Conservation (phyloP, 1,140 invertebrate genomes). For the Drosophila hydei region DNA sequence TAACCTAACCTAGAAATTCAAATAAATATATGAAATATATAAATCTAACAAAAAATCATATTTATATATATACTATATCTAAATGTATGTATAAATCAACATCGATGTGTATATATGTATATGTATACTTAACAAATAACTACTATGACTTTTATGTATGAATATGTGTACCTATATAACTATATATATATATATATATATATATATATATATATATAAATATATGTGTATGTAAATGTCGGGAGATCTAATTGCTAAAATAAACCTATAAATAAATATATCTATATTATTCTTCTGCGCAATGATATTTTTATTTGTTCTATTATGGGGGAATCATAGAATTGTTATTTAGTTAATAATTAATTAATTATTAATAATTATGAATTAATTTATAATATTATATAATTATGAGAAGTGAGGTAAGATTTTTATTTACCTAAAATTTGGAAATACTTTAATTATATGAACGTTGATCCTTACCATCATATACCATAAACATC, state of each 20-base stretch:
- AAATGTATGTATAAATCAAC: slow-evolving; percentile 18
- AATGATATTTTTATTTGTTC: slow-evolving; percentile 14
- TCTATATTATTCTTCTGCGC: slow-evolving; percentile 33
- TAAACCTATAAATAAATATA: slow-evolving; percentile 46
- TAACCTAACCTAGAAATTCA: slow-evolving; percentile 10
- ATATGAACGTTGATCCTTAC: too few species aligned
- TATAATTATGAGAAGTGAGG: too few species aligned
- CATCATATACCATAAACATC: too few species aligned
- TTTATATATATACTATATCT: slow-evolving; percentile 1
- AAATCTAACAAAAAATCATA: slow-evolving; percentile 2
- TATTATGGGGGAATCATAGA: background rate
- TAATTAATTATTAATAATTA: too few species aligned
- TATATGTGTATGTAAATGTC: slow-evolving; percentile 9
- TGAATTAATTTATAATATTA: too few species aligned
- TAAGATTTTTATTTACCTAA: too few species aligned
- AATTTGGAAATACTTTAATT: too few species aligned
- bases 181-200: slow-evolving; percentile 51
- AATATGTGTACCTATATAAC: slow-evolving; percentile 8
- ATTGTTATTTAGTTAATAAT: too few species aligned
- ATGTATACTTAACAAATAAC: slow-evolving; percentile 47
- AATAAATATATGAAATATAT: too few species aligned
- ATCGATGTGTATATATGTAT: slow-evolving; percentile 53
- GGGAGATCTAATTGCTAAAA: slow-evolving; percentile 26
- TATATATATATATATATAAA: slow-evolving; percentile 15
- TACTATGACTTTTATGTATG: slow-evolving; percentile 11